phyloP scores from a whole-genome alignment of 1,140 invertebrate genomes.

The Mylabris phalerata region DNA sequence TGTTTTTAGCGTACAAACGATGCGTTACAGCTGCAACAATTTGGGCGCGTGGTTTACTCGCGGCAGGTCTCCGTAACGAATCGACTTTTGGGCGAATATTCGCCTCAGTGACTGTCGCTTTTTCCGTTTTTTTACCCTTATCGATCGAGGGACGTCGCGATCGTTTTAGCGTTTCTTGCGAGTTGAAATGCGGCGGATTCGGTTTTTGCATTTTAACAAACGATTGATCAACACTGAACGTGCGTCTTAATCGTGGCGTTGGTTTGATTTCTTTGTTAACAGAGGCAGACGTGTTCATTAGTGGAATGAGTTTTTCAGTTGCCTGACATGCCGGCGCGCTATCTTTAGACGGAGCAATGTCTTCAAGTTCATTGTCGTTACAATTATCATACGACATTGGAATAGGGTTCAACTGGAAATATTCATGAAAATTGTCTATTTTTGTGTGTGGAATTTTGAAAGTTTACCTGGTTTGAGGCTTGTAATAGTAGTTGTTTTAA shows the following conservation, averaged over 20 bases:
- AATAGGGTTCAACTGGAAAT: background rate
- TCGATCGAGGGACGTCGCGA: background rate
- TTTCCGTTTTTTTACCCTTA: constrained; percentile 12
- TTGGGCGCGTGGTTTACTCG: constrained; percentile 45
- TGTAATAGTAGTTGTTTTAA: constrained; percentile 29
- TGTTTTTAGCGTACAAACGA: constrained; percentile 55
- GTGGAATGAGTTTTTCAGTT: constrained; percentile 31
- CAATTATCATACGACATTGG: constrained; percentile 3
- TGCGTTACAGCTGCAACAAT: constrained; percentile 63
- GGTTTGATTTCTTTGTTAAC: constrained; percentile 4
- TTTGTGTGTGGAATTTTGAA: too few relatives aligned
- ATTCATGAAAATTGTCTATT: background rate
- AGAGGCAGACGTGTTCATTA: constrained; percentile 33
- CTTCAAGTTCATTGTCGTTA: background rate
- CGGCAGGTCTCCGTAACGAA: constrained; percentile 19
- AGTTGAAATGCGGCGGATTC: constrained; percentile 3
- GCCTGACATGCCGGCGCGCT: background rate
- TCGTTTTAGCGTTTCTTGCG: constrained; percentile 13
- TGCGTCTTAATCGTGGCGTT: background rate
- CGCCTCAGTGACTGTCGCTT: constrained; percentile 3
- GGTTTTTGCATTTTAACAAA: background rate
- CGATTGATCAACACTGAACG: constrained; percentile 4
- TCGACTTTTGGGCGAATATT: constrained; percentile 28
- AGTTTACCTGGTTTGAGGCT: background rate
- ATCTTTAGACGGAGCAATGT: too few relatives aligned